Evolutionary conservation across 2,113 vertebrate genomes (phyloP).

Genomic region (Mesoclemmys tuberculata): DNA sequence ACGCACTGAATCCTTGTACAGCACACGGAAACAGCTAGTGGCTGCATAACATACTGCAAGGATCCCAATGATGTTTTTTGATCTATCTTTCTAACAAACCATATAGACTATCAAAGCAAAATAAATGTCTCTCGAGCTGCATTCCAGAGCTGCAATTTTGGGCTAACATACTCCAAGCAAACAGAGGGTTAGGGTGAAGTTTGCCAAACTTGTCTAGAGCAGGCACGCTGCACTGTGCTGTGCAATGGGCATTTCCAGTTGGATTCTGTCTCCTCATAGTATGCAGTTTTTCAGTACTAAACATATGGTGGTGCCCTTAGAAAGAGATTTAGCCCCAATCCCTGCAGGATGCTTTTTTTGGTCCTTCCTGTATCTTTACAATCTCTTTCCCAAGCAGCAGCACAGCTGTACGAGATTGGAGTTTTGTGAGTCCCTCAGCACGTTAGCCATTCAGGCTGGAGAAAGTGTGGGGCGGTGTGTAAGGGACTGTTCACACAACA

Average conservation of each 20-base stretch:
- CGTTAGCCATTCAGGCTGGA: neutral
- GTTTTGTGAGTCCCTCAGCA: neutral
- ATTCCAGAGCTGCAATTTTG: too few species aligned
- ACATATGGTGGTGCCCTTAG: slow-evolving; percentile 16
- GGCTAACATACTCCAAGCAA: neutral
- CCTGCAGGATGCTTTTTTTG: neutral
- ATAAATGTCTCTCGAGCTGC: too few species aligned
- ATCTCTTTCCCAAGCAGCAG: slow-evolving; percentile 27
- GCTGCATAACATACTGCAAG: neutral
- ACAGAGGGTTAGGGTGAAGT: neutral
- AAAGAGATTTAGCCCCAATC: slow-evolving; percentile 48
- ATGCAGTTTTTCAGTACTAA: slow-evolving; percentile 45
- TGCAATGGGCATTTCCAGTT: slow-evolving; percentile 9
- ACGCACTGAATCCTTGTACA: neutral
- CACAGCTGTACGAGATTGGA: neutral
- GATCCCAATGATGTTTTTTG: neutral
- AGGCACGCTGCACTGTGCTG: slow-evolving; percentile 19
- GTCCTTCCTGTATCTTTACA: slow-evolving; percentile 42
- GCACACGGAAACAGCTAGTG: neutral
- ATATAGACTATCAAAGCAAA: neutral
- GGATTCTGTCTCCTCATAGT: neutral
- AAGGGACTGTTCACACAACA: neutral
- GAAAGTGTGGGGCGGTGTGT: neutral
- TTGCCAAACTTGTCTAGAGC: slow-evolving; percentile 12
- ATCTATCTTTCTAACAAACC: neutral